Evolutionary conservation across 2,797 vertebrate species (phyloP), one percentile per base, ranked within the genome.

Genomic region (Cynopterus sphinx): DNA sequence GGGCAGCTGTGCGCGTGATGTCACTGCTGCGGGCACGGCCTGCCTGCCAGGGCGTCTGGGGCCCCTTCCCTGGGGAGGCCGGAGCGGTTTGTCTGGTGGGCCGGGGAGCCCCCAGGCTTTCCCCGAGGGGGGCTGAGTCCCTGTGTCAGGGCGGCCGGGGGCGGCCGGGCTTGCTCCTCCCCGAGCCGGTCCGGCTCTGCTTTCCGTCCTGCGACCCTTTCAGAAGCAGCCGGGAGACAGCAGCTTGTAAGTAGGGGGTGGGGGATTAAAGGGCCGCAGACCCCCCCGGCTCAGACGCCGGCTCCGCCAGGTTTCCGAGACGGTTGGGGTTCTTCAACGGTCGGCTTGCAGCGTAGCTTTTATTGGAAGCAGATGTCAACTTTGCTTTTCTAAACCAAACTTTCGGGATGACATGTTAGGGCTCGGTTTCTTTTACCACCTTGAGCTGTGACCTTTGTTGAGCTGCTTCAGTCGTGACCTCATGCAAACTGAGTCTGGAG

Each of bases 391-490:
- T 79, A 82, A 93, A 78, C 41, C 63, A 83, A 31, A 82, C 73
- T 91, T 68, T 68, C 9, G 85, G 82, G 46, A 43, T 90, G 70
- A 77, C 73, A 90, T 83, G 79, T 78, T 82, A 31, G 88, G 46
- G 68, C 49, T 85, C 49, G 15, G 24, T 95, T 70, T 86, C 75
- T 94, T 26, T 94, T 73, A 51, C 41, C 67, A 6, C 65, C 43
- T 89, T 89, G 68, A 94, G 59, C 78, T 93, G 46, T 82, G 92
- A 83, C 57, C 53, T 94, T 70, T 55, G 75, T 31, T 57, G 79
- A 71, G 28, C n/a, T 74, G 53, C 57, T 65, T 79, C 57, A 87
- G n/a, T 74, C 46, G 13, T n/a, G 75, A 75, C 3, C 21, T 9
- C 55, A 31, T 33, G 16, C 21, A 94, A 41, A 73, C 26, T 43